A percentile compares a stretch with the other conserved stretches of the same genome.
Evolutionary conservation across 2,797 vertebrate genomes (phyloP).

Genomic region (Otolemur crassicaudatus): DNA sequence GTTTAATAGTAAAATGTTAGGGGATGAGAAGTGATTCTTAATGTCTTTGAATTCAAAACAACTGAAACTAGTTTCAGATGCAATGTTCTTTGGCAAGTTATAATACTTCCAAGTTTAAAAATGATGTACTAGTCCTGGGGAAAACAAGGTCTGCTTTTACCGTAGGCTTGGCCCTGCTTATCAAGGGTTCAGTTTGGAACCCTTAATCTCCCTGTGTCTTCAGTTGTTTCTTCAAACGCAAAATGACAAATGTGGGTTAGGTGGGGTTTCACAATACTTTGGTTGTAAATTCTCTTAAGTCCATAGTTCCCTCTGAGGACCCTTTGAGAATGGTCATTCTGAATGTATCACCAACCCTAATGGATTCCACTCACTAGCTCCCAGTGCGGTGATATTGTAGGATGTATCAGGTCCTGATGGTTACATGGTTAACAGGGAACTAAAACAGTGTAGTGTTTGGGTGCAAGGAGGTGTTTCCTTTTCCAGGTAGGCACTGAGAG

Average conservation of each 20-base stretch:
- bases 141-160: background rate
- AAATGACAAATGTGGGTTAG: background rate
- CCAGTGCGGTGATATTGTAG: background rate
- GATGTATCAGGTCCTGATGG: background rate
- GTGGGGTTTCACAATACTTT: background rate
- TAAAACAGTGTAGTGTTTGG: background rate
- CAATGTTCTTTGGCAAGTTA: background rate
- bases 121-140: background rate
- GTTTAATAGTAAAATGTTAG: constrained; percentile 10
- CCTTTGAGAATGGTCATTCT: background rate
- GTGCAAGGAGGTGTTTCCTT: background rate
- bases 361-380: background rate
- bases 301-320: background rate
- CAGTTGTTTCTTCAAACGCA: background rate
- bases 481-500: background rate
- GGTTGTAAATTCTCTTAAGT: constrained; percentile 42
- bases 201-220: background rate
- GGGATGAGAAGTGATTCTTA: background rate
- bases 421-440: background rate
- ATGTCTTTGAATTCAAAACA: background rate
- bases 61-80: background rate
- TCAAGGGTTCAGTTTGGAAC: background rate
- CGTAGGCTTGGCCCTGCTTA: background rate
- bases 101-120: background rate
- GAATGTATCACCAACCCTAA: background rate